Conservation (phyloP, 2,797 vertebrate genomes). For the Premnoplex brunnescens region DNA sequence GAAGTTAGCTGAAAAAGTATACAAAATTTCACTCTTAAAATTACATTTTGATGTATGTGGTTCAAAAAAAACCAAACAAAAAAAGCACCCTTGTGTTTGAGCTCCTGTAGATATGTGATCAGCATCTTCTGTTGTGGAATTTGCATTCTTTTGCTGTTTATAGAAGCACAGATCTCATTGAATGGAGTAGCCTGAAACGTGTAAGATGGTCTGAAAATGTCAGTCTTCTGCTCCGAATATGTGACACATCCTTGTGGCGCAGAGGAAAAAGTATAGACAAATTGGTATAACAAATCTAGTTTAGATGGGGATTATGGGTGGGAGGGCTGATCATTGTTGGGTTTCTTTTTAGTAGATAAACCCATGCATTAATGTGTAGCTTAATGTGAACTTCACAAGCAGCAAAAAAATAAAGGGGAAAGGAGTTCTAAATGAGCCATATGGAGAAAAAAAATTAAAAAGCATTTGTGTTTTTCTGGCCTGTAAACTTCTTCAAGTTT, state of each 20-base stretch:
- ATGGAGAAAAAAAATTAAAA: background rate
- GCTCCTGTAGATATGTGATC: background rate
- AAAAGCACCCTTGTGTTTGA: background rate
- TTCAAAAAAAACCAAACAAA: background rate
- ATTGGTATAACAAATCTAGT: background rate
- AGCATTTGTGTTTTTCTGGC: background rate
- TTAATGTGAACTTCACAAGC: background rate
- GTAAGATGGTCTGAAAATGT: background rate
- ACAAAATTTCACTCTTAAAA: background rate
- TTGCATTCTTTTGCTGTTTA: background rate
- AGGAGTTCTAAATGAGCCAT: background rate
- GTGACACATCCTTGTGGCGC: background rate
- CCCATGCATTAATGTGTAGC: background rate
- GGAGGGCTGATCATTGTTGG: accelerated
- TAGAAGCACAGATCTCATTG: background rate
- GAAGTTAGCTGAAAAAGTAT: background rate
- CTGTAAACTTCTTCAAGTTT: background rate
- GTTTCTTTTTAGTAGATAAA: background rate
- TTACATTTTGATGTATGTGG: background rate
- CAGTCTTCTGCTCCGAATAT: background rate
- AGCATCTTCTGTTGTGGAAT: background rate
- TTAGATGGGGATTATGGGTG: background rate
- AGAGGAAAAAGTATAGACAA: background rate
- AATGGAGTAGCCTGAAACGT: background rate
- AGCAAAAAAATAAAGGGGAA: background rate